phyloP scores from a whole-genome alignment of 1,140 invertebrate genomes.

The Sweltsa coloradensis region DNA sequence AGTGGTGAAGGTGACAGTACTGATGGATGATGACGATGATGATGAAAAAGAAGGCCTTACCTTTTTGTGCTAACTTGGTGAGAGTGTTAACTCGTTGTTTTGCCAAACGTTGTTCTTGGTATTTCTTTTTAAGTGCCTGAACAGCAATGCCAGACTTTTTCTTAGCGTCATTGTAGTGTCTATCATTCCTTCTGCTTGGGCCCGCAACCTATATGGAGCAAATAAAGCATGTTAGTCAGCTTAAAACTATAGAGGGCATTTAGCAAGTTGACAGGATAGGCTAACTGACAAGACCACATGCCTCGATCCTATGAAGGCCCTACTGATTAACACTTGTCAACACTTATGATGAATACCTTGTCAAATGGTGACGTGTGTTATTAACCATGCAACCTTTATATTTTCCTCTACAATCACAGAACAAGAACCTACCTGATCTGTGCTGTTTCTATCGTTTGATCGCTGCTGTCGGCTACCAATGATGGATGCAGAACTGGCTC shows the following conservation, averaged over 20 bases:
- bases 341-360: no score
- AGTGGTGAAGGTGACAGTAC: no score
- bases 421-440: neutral
- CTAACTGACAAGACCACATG: no score
- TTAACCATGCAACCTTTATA: no score
- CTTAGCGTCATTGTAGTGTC: slow-evolving; percentile 21
- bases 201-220: slow-evolving; percentile 20
- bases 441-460: slow-evolving; percentile 2
- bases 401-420: no score
- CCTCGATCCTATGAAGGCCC: no score
- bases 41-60: slow-evolving; percentile 12
- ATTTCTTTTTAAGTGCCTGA: slow-evolving; percentile 47
- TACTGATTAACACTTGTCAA: no score
- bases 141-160: slow-evolving; percentile 31
- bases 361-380: no score
- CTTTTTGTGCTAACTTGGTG: slow-evolving; percentile 23
- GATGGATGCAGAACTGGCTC: neutral
- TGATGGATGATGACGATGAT: neutral
- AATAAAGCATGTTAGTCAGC: no score
- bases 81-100: slow-evolving; percentile 30
- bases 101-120: slow-evolving; percentile 47
- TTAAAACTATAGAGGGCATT: no score
- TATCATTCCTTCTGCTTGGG: slow-evolving; percentile 21
- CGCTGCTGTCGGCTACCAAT: neutral
- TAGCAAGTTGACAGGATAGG: no score